Base-by-base conservation (phyloP, 2,888 invertebrate genomes). In the Ophion slaviceki region DNA sequence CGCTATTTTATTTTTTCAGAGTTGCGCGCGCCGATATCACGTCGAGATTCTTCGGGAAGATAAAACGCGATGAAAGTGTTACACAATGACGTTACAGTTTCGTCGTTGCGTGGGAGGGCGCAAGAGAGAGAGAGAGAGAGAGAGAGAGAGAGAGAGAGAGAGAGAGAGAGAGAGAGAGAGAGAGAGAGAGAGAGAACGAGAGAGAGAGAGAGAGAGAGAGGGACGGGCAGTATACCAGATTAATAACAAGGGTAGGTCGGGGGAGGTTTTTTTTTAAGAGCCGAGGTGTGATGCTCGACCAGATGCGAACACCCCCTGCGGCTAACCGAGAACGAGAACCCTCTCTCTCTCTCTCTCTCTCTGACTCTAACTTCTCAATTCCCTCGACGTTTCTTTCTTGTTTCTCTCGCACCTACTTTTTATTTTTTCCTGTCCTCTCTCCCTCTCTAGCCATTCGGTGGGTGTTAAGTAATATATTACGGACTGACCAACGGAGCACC, bases 381-480 rank as follows among this genome's bases (percentile, higher is more conserved):
- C 86, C 68, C 76, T 86, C 89, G 87, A 77, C 77, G 71, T 84
- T 79, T 78, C 78, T 74, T 66, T 64, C 71, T 76, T 64, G 66
- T 75, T 70, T 76, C 47, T 47, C 28, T 79, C 78, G 72, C 71
- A 36, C 61, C 47, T 66, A 36, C 45, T 32, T 75, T 66, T 57
- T 61, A 75, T 82, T 78, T 80, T 76, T 72, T 76, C 78, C 66
- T 68, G 32, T 53, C 53, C 45, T 62, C 64, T 70, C 59, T 32
- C n/a, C 64, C 47, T 74, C 47, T 61, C 80, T 71, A 74, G 40
- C 87, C 88, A 88, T 89, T 88, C 82, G 86, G 90, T 88, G 89
- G 90, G 91, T 90, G 91, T 92, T 92, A 91, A 92, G 92, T 93
- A 93, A 93, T 93, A 92, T 90, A 92, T 93, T 92, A 92, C 90